Conservation (phyloP, 2,113 vertebrate species). For the Trichomycterus rosablanca region DNA sequence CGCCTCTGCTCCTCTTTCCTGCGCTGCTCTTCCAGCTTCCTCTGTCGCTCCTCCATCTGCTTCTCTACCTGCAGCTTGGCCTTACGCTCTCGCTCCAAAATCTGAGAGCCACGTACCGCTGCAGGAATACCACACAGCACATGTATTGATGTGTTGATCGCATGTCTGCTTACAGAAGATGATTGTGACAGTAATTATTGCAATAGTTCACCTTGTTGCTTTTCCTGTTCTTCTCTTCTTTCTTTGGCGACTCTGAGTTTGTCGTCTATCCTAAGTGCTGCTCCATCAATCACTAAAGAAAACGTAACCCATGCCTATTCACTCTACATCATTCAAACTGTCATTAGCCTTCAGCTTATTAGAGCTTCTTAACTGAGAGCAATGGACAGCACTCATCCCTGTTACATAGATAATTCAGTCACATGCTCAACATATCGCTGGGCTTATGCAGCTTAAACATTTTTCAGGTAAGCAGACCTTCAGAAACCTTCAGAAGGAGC, state of each 20-base stretch:
- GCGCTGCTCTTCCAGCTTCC: constrained; percentile 82
- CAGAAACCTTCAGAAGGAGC: too few relatives aligned
- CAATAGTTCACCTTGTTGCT: constrained; percentile 78
- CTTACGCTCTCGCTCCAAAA: constrained; percentile 88
- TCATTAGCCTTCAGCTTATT: background rate
- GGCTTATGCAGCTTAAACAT: constrained; percentile 28
- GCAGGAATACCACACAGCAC: constrained; percentile 9
- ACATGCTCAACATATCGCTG: too few relatives aligned
- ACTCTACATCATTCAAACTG: background rate
- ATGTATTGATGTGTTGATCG: background rate
- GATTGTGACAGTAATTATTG: too few relatives aligned
- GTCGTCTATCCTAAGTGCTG: constrained; percentile 81
- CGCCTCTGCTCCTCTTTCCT: constrained; percentile 86
- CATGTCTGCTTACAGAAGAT: background rate
- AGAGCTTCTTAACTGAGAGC: too few relatives aligned
- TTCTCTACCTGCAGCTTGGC: constrained; percentile 84
- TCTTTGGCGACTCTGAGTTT: constrained; percentile 85
- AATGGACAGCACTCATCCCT: too few relatives aligned
- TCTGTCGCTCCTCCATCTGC: constrained; percentile 86
- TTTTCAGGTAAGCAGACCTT: too few relatives aligned
- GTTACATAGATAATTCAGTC: constrained; percentile 19
- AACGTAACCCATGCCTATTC: constrained; percentile 44
- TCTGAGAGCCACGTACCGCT: constrained; percentile 83
- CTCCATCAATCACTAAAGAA: constrained; percentile 81
- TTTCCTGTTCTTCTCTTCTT: constrained; percentile 83